phyloP scores from a whole-genome alignment of 2,113 vertebrate genomes.

The Pristiophorus japonicus region DNA sequence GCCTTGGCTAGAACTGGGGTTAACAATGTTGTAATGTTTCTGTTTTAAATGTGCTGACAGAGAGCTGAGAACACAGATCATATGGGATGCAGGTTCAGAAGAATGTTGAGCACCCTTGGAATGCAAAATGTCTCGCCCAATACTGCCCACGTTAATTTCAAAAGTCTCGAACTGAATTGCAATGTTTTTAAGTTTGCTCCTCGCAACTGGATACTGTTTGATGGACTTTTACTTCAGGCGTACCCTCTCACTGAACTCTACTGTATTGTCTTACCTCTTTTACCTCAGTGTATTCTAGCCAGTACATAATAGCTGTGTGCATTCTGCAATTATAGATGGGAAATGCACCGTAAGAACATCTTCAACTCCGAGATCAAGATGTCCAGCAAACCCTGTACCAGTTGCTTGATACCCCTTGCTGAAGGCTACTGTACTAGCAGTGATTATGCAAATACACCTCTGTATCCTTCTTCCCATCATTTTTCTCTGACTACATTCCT shows the following conservation, averaged over 20 bases:
- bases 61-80: not conserved
- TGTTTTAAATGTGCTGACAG: conserved; percentile 22
- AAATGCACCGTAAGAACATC: not conserved
- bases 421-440: not conserved
- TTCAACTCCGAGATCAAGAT: not conserved
- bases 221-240: not conserved
- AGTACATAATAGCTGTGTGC: not conserved
- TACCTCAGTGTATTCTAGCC: not conserved
- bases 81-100: not conserved
- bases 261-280: not conserved
- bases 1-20: not conserved
- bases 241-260: not conserved
- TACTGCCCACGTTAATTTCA: not conserved
- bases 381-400: not conserved
- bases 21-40: conserved; percentile 19
- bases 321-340: not conserved
- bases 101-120: not conserved
- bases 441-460: not conserved
- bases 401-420: not conserved
- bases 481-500: no score
- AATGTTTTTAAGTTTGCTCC: not conserved
- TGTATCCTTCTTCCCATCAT: no score
- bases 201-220: not conserved
- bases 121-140: not conserved
- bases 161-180: not conserved